Conservation (phyloP, 2,888 invertebrate species). For the Epicampocera succincta region DNA sequence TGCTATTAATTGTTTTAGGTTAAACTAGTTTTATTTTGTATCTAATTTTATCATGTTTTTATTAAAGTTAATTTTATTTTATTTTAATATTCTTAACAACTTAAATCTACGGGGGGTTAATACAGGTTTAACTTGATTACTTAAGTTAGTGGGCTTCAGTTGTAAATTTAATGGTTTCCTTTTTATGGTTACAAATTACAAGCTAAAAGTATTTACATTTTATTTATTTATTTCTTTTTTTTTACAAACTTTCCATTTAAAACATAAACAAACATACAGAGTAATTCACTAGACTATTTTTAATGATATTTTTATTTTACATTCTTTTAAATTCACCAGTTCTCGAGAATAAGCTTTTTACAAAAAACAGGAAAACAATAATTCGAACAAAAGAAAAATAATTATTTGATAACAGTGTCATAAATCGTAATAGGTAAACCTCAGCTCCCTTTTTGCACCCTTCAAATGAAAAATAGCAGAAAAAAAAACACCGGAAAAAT, state of each 20-base stretch:
- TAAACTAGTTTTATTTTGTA: slow-evolving; percentile 52
- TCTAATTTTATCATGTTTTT: slow-evolving; percentile 14
- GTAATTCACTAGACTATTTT: slow-evolving; percentile 13
- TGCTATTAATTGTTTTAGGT: slow-evolving; percentile 48
- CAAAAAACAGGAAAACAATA: neutral
- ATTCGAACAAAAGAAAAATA: neutral
- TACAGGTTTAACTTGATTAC: slow-evolving; percentile 36
- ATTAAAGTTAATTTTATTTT: slow-evolving; percentile 11
- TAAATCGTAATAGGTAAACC: neutral
- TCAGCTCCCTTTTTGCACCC: neutral
- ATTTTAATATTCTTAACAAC: slow-evolving; percentile 36
- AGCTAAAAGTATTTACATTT: slow-evolving; percentile 51
- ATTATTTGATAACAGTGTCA: neutral
- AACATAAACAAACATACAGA: slow-evolving; percentile 21
- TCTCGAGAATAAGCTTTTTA: neutral
- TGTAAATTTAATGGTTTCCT: neutral
- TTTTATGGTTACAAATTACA: slow-evolving; percentile 53
- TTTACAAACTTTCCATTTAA: slow-evolving; percentile 16
- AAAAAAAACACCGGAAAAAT: neutral
- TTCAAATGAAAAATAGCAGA: no score
- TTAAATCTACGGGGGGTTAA: slow-evolving; percentile 20
- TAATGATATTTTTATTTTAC: slow-evolving; percentile 10
- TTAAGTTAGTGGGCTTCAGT: slow-evolving; percentile 29
- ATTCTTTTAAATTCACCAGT: slow-evolving; percentile 6
- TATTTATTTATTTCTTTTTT: slow-evolving; percentile 12